These are phyloP conservation scores for Calcarius lapponicus DNA, from an alignment of 2,797 vertebrate genomes.

Conservation along the genomic window DNA sequence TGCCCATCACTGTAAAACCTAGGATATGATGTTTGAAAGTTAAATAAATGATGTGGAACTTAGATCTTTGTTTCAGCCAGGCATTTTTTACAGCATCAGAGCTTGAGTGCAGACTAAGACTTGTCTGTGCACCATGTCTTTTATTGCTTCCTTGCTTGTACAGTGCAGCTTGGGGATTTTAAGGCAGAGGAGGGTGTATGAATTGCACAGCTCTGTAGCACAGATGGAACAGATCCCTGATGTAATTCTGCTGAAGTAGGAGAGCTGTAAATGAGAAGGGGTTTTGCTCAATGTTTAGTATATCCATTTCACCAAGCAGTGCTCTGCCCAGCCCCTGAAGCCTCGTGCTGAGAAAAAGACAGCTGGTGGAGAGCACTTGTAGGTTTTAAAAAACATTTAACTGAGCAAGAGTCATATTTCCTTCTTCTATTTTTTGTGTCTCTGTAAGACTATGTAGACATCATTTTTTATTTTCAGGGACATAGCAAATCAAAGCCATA, in stretches of 20 bases:
- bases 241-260: neutral
- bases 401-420: neutral
- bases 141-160: constrained; percentile 13
- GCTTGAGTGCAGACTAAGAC: constrained; percentile 35
- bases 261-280: neutral
- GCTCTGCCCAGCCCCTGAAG: neutral
- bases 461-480: neutral
- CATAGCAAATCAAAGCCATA: neutral
- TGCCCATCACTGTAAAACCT: constrained; percentile 43
- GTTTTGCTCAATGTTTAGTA: neutral
- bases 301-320: neutral
- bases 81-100: constrained; percentile 16
- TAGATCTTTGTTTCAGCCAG: constrained; percentile 52
- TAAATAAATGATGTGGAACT: constrained; percentile 50
- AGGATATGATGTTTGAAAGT: constrained; percentile 27
- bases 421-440: neutral
- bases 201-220: neutral
- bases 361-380: neutral
- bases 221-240: constrained; percentile 9
- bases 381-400: neutral
- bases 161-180: neutral
- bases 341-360: neutral
- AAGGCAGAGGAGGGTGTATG: constrained; percentile 5
- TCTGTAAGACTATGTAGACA: neutral
- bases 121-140: constrained; percentile 5